phyloP scores from a whole-genome alignment of 2,113 vertebrate species.

The Leucopsar rothschildi region DNA sequence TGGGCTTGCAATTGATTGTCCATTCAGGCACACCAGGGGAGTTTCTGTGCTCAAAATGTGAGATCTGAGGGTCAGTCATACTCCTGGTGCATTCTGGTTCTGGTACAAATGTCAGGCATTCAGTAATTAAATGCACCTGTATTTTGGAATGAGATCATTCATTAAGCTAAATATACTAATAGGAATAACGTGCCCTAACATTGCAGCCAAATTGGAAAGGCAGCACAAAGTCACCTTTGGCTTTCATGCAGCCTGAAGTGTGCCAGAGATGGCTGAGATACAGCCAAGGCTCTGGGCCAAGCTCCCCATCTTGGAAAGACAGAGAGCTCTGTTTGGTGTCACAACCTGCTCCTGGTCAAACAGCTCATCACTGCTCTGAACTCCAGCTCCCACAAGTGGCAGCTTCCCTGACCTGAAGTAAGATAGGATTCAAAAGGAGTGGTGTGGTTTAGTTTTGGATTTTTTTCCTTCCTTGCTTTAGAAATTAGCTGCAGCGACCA shows the following conservation, averaged over 20 bases:
- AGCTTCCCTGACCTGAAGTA: neutral
- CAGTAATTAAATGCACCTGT: neutral
- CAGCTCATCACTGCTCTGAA: neutral
- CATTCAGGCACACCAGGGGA: neutral
- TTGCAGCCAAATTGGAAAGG: neutral
- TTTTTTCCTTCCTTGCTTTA: neutral
- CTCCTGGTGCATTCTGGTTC: neutral
- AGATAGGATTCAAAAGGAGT: neutral
- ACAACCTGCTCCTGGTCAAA: neutral
- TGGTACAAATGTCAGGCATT: neutral
- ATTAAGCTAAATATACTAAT: neutral
- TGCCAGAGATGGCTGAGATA: neutral
- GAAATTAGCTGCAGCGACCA: neutral
- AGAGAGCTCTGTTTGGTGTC: neutral
- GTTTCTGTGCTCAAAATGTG: neutral
- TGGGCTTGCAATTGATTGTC: neutral
- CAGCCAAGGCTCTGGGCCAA: neutral
- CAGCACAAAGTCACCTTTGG: neutral
- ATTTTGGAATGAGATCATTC: neutral
- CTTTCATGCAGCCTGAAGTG: neutral
- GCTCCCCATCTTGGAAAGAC: neutral
- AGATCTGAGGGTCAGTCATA: rapidly evolving
- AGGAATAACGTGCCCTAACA: neutral
- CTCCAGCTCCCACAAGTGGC: neutral
- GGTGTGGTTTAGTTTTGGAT: neutral